Evolutionary conservation across 2,113 vertebrate genomes (phyloP).

Genomic region (Peromyscus polionotus): DNA sequence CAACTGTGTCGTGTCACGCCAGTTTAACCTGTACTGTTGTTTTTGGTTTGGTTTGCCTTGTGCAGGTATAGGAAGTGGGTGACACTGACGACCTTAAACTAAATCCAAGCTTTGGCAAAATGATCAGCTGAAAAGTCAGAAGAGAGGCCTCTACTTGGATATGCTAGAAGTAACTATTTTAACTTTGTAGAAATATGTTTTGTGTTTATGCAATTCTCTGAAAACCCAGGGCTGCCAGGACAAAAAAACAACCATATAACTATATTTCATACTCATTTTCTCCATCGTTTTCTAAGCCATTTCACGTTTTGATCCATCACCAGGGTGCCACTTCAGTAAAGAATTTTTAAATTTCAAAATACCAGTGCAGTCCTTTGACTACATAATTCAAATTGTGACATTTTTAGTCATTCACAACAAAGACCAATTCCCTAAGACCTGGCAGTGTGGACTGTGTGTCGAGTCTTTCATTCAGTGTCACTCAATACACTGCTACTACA

Average conservation of each 20-base stretch:
- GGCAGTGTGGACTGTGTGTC: neutral
- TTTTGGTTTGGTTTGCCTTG: slow-evolving; percentile 83
- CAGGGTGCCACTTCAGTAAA: neutral
- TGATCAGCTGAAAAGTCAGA: slow-evolving; percentile 71
- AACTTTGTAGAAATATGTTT: slow-evolving; percentile 69
- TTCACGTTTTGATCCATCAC: slow-evolving; percentile 24
- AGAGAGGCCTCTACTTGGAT: slow-evolving; percentile 65
- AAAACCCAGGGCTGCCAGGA: slow-evolving; percentile 51
- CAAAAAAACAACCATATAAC: slow-evolving; percentile 13
- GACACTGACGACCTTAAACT: slow-evolving; percentile 77
- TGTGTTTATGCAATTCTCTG: slow-evolving; percentile 71
- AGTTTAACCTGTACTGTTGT: slow-evolving; percentile 72
- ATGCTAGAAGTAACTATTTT: slow-evolving; percentile 73
- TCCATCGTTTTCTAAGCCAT: slow-evolving; percentile 1
- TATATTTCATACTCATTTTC: slow-evolving; percentile 19
- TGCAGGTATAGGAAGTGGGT: slow-evolving; percentile 66
- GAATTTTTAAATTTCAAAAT: slow-evolving; percentile 38
- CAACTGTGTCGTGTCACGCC: slow-evolving; percentile 62
- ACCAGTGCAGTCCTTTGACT: neutral
- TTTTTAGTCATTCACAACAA: slow-evolving; percentile 42
- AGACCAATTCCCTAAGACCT: neutral
- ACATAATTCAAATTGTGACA: slow-evolving; percentile 50
- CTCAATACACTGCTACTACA: neutral
- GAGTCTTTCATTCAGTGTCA: neutral
- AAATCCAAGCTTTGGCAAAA: slow-evolving; percentile 78